Conservation (phyloP, 1,140 invertebrate genomes). For the Euura saliciscinereae region DNA sequence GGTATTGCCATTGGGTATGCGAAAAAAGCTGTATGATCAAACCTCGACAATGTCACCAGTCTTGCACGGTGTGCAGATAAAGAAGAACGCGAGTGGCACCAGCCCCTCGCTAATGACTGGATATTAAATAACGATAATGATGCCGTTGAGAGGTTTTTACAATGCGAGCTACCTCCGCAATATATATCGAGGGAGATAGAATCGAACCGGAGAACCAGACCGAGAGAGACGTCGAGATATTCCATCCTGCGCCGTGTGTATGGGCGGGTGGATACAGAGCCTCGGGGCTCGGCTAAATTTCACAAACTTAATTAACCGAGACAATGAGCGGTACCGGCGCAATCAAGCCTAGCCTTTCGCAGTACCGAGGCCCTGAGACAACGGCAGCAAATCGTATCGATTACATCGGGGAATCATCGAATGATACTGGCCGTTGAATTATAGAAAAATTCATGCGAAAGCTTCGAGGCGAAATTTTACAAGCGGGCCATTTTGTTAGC, state of each 20-base stretch:
- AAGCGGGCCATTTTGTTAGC: too few relatives aligned
- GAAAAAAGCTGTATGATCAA: neutral
- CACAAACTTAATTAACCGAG: conserved; percentile 53
- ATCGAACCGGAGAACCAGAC: conserved; percentile 15
- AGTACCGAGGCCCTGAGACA: neutral
- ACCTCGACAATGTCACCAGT: conserved; percentile 33
- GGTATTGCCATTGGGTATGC: too few relatives aligned
- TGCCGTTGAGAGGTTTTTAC: conserved; percentile 49
- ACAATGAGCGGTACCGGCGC: conserved; percentile 32
- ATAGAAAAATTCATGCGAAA: too few relatives aligned
- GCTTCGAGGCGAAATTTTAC: too few relatives aligned
- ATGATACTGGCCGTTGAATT: too few relatives aligned
- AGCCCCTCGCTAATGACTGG: conserved; percentile 56
- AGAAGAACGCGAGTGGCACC: conserved; percentile 51
- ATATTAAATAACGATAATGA: conserved; percentile 62
- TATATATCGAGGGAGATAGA: conserved; percentile 23
- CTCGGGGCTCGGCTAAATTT: conserved; percentile 38
- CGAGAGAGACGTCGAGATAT: conserved; percentile 19
- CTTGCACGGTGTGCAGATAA: conserved; percentile 46
- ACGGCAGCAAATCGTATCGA: too few relatives aligned
- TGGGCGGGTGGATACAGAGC: neutral
- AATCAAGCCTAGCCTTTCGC: conserved; percentile 12
- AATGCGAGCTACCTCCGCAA: conserved; percentile 7
- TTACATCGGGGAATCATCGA: too few relatives aligned
- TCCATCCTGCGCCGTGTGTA: conserved; percentile 17